These are phyloP conservation scores for Amniataba percoides DNA, from an alignment of 2,797 vertebrate species.

Conservation along the genomic window DNA sequence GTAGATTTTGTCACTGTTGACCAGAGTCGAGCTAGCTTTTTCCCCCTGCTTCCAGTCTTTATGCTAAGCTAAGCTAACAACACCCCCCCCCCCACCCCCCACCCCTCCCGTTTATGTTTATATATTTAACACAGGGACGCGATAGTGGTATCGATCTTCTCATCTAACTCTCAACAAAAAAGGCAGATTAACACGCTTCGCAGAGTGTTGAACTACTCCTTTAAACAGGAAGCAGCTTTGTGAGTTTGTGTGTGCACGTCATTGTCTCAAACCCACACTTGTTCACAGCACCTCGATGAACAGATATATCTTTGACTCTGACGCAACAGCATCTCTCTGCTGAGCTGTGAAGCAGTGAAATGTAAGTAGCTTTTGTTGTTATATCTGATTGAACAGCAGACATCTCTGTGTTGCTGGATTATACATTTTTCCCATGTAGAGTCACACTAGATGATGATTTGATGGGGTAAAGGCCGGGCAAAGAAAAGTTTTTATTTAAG, in stretches of 20 bases:
- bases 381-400: neutral
- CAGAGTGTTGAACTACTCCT: neutral
- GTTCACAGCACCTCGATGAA: conserved; percentile 62
- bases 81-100: too few species aligned
- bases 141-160: neutral
- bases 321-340: conserved; percentile 39
- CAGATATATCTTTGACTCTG: conserved; percentile 62
- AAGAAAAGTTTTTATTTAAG: neutral
- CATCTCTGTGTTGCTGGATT: neutral
- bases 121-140: neutral
- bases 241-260: conserved; percentile 3
- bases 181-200: neutral
- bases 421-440: neutral
- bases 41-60: neutral
- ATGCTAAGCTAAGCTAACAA: neutral
- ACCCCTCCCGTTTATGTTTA: too few species aligned
- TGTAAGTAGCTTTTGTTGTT: conserved; percentile 62
- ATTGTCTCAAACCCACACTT: conserved; percentile 53
- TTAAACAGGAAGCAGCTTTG: neutral
- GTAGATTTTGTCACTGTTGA: neutral
- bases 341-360: conserved; percentile 33
- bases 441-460: neutral
- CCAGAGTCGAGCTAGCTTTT: neutral
- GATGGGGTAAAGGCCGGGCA: neutral
- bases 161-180: neutral